phyloP scores from a whole-genome alignment of 1,140 invertebrate species.

The Chrysomallon squamiferum region DNA sequence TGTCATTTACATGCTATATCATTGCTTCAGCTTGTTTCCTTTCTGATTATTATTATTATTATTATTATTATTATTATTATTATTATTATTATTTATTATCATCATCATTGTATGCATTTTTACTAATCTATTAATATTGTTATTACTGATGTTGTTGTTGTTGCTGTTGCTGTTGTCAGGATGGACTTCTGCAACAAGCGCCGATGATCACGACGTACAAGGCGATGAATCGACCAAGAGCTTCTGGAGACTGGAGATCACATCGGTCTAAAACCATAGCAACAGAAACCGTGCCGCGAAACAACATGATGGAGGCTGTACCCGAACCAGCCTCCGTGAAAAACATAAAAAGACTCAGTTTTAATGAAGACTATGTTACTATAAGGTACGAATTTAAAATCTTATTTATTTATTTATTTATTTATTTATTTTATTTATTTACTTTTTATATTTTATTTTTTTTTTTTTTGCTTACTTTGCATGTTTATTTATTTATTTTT shows the following conservation, averaged over 20 bases:
- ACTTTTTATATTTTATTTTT: not conserved
- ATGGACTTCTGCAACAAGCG: slow-evolving; percentile 35
- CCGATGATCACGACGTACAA: slow-evolving; percentile 56
- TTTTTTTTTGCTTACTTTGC: not conserved
- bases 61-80: no score
- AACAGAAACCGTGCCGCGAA: slow-evolving; percentile 45
- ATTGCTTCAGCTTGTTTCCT: no score
- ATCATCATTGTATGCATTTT: no score
- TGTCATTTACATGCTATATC: no score
- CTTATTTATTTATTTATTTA: not conserved
- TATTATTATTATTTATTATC: no score
- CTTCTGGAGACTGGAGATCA: slow-evolving; percentile 3
- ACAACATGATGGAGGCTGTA: not conserved
- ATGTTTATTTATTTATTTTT: not conserved
- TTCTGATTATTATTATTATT: no score
- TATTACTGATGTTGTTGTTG: no score
- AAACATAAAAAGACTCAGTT: slow-evolving; percentile 55
- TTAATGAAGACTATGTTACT: slow-evolving; percentile 42
- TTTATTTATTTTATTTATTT: not conserved
- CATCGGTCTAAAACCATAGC: slow-evolving; percentile 15
- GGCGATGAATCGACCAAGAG: slow-evolving; percentile 24
- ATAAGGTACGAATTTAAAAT: slow-evolving; percentile 13
- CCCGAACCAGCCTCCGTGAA: slow-evolving; percentile 49
- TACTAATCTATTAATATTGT: no score
- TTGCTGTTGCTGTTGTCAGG: no score